Evolutionary conservation across 2,113 vertebrate genomes (phyloP).

Genomic region (Phalacrocorax brasilianus): DNA sequence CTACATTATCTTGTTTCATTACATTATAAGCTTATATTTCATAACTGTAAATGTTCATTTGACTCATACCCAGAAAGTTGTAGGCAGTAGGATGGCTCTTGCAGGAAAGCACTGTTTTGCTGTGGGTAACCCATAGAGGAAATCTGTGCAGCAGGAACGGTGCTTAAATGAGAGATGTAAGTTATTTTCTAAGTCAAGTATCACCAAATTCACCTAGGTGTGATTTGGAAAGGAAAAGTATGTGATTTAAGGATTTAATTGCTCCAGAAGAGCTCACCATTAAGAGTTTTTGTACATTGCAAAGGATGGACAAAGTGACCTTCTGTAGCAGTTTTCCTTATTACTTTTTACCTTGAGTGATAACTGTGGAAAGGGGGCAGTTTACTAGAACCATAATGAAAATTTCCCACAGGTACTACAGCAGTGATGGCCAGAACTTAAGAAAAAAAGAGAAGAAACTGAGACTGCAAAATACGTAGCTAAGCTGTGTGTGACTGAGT

Average conservation of each 20-base stretch:
- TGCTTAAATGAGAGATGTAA: neutral
- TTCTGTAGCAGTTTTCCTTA: neutral
- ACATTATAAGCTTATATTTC: neutral
- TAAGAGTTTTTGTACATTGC: neutral
- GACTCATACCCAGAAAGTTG: neutral
- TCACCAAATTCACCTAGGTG: neutral
- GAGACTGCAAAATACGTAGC: neutral
- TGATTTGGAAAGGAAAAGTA: neutral
- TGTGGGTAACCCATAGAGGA: neutral
- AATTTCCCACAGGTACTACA: neutral
- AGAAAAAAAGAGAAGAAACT: neutral
- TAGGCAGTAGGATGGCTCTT: neutral
- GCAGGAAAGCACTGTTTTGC: neutral
- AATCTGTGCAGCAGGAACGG: neutral
- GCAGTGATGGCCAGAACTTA: neutral
- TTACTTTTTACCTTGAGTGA: neutral
- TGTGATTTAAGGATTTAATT: neutral
- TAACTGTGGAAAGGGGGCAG: neutral
- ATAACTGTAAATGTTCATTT: neutral
- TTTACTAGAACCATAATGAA: neutral
- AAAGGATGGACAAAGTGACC: neutral
- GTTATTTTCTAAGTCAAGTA: neutral
- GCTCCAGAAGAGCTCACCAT: neutral
- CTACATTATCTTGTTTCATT: neutral
- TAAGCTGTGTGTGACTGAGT: neutral